Base-by-base conservation (phyloP, 2,888 invertebrate species). In the Mesorhabditis belari region DNA sequence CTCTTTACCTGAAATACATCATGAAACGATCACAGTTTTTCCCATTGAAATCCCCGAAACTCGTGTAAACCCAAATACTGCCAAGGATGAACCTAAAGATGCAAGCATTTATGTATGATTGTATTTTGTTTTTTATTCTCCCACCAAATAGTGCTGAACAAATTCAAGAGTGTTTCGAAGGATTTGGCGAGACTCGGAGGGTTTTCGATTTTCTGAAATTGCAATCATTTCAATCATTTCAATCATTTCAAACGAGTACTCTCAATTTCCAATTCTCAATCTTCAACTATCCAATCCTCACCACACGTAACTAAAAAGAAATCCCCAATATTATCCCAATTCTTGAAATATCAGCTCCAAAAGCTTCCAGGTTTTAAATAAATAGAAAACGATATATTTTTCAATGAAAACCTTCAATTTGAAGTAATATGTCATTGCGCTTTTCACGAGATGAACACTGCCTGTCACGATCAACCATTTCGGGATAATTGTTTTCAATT, bases 381-480 rank as follows among this genome's bases (percentile, higher is more conserved):
- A n/a, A n/a, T n/a, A n/a, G n/a, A 17, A 1, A 35, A 35, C n/a
- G 12, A 17, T 35, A n/a, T 35, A 17, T 35, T 35, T 35, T 17
- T 35, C 12, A 9, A 35, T 17, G n/a, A 17, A 17, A 12, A 62
- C 66, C 62, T 60, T 60, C 19, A 56, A 57, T 28, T 62, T 19
- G 49, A 63, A 60, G 57, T 49, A 85, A 55, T 87, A 82, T 79
- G 86, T 85, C 58, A 87, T 80, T 23, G 87, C 79, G 75, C 87
- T 87, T 77, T 87, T 87, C 58, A 87, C 80, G 58, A 87, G 84
- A n/a, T 87, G 87, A 77, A 87, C 86, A 53, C 84, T 84, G 58
- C 88, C 87, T 72, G 86, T 87, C 65, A 88, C 87, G 71, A 88
- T 82, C 75, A 88, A 61, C 70, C 70, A 70, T n/a, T 55, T 56